Percentiles rank a stretch among this genome's conserved stretches.
These are phyloP conservation scores for Xanthia togata DNA, from an alignment of 2,888 invertebrate species.

Conservation along the genomic window DNA sequence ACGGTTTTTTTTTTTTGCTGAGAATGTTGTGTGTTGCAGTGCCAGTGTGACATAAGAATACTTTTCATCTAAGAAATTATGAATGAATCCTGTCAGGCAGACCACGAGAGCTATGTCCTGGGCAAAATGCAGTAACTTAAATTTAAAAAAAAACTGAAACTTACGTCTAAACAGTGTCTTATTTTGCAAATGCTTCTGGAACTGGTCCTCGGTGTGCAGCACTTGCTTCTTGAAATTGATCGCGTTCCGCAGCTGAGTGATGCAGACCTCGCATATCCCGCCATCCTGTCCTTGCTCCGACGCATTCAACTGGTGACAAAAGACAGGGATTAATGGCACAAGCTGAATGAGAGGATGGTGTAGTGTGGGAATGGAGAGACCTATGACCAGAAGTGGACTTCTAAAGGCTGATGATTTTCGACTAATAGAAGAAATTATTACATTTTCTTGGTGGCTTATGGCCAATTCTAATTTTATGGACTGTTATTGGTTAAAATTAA, in stretches of 20 bases:
- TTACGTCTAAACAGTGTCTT: constrained; percentile 76
- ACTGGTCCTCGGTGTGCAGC: constrained; percentile 81
- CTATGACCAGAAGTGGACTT: background rate
- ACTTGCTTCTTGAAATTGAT: constrained; percentile 86
- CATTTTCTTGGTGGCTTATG: no score
- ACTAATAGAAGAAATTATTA: background rate
- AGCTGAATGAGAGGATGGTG: background rate
- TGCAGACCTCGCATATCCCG: constrained; percentile 87
- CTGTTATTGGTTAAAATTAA: no score
- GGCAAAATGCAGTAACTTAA: background rate
- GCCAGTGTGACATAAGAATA: background rate
- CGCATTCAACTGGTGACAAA: constrained; percentile 64
- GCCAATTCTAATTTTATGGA: no score
- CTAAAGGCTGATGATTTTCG: background rate
- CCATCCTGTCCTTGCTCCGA: constrained; percentile 73
- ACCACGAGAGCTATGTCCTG: no score
- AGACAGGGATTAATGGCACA: background rate
- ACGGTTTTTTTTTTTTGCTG: no score
- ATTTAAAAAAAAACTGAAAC: constrained; percentile 38
- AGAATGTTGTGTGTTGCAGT: no score
- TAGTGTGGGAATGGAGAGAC: background rate
- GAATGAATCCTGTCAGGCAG: no score
- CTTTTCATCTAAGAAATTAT: background rate
- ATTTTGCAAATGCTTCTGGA: constrained; percentile 77
- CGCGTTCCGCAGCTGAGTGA: constrained; percentile 85